Evolutionary conservation across 1,140 invertebrate species (phyloP).

Genomic region (Aphis gossypii): DNA sequence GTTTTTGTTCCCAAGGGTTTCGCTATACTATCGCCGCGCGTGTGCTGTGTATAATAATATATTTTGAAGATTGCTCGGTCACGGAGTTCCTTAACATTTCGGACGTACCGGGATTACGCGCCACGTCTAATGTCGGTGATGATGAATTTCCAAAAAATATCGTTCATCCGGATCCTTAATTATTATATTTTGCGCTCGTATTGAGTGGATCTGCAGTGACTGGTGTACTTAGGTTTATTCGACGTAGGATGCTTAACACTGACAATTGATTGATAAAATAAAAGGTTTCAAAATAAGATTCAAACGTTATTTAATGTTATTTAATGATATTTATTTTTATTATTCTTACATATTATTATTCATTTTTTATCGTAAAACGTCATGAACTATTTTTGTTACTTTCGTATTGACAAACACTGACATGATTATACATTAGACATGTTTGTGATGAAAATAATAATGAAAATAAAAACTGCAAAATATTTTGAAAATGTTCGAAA

Average conservation of each 20-base stretch:
- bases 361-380: background rate
- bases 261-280: background rate
- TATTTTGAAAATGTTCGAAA: no score
- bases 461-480: no score
- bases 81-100: background rate
- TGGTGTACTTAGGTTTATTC: background rate
- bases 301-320: background rate
- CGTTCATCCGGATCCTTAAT: background rate
- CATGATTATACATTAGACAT: no score
- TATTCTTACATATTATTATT: no score
- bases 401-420: background rate
- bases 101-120: background rate
- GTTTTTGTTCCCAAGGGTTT: background rate
- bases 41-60: background rate
- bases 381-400: background rate
- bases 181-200: background rate
- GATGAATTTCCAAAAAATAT: constrained; percentile 8
- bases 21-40: background rate
- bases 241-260: background rate
- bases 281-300: background rate
- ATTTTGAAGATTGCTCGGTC: background rate
- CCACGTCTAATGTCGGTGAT: background rate
- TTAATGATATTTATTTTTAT: no score
- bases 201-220: background rate
- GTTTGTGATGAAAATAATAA: no score